Evolutionary conservation across 1,140 invertebrate species (phyloP).

Genomic region (Augochlora pura): DNA sequence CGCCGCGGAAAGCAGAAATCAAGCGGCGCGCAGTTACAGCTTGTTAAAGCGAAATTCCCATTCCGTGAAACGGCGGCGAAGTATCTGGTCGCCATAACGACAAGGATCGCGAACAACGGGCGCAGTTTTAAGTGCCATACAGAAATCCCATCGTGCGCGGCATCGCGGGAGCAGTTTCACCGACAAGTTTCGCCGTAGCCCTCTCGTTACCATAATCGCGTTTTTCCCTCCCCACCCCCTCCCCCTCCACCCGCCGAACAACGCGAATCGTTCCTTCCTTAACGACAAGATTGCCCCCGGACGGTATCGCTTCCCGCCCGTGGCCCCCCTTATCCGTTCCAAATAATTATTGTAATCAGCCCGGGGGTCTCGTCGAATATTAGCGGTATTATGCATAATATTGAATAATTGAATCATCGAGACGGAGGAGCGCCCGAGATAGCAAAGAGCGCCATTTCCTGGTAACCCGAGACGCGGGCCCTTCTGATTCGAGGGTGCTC

Average conservation of each 20-base stretch:
- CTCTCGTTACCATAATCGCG: constrained; percentile 37
- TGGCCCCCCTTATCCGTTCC: neutral
- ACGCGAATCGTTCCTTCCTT: neutral
- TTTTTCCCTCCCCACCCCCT: too few species aligned
- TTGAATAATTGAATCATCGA: neutral
- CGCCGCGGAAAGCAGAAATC: constrained; percentile 8
- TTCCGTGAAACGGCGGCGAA: constrained; percentile 6
- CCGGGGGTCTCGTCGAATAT: neutral
- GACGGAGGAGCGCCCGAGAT: neutral
- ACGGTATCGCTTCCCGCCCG: too few species aligned
- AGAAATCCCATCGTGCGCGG: constrained; percentile 34
- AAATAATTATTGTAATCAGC: neutral
- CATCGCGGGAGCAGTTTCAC: constrained; percentile 20
- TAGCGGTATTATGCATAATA: constrained; percentile 1
- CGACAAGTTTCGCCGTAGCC: constrained; percentile 33
- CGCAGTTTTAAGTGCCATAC: constrained; percentile 25
- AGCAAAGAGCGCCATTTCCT: neutral
- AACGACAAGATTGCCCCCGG: constrained; percentile 2
- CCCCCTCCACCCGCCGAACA: too few species aligned
- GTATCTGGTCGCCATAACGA: constrained; percentile 15
- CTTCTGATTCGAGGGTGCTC: too few species aligned
- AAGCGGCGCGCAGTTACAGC: constrained; percentile 3
- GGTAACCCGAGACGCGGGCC: too few species aligned
- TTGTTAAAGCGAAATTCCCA: constrained; percentile 19
- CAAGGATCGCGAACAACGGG: constrained; percentile 12